Percentiles rank a stretch among this genome's conserved stretches.
phyloP scores from a whole-genome alignment of 2,797 vertebrate species.

The Lithobates sylvaticus region DNA sequence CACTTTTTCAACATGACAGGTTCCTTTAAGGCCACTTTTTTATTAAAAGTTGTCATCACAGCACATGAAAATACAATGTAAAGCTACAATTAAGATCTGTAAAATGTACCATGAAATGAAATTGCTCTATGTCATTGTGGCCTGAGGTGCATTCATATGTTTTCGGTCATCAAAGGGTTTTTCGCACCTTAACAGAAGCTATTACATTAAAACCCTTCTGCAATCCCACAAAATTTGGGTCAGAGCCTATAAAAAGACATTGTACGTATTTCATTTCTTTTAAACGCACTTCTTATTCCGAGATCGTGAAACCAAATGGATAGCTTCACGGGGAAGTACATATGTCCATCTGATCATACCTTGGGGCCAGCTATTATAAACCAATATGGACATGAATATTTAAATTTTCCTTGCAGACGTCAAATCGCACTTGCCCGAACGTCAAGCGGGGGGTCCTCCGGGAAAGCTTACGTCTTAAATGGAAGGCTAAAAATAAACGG shows the following conservation, averaged over 20 bases:
- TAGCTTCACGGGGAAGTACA: not conserved
- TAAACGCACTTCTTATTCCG: not conserved
- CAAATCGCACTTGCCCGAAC: not conserved
- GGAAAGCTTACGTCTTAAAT: slow-evolving; percentile 18
- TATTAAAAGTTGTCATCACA: too few relatives aligned
- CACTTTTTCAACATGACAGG: too few relatives aligned
- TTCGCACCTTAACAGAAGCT: too few relatives aligned
- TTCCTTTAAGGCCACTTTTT: too few relatives aligned
- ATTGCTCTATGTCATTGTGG: too few relatives aligned
- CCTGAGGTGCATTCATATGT: too few relatives aligned
- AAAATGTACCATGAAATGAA: too few relatives aligned
- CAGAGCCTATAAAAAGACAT: slow-evolving; percentile 29
- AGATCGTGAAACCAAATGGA: slow-evolving; percentile 7
- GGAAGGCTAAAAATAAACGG: slow-evolving; percentile 47
- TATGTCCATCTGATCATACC: slow-evolving; percentile 25
- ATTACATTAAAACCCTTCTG: too few relatives aligned
- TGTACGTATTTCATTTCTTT: not conserved
- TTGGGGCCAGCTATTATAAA: slow-evolving; percentile 53
- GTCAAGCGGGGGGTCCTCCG: not conserved
- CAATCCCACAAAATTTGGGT: slow-evolving; percentile 13
- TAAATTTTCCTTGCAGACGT: slow-evolving; percentile 38
- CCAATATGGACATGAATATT: slow-evolving; percentile 46
- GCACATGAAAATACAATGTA: too few relatives aligned
- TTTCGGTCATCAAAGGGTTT: too few relatives aligned
- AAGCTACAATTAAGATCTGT: too few relatives aligned